Conservation (phyloP, 2,113 vertebrate species). For the Columbina picui region DNA sequence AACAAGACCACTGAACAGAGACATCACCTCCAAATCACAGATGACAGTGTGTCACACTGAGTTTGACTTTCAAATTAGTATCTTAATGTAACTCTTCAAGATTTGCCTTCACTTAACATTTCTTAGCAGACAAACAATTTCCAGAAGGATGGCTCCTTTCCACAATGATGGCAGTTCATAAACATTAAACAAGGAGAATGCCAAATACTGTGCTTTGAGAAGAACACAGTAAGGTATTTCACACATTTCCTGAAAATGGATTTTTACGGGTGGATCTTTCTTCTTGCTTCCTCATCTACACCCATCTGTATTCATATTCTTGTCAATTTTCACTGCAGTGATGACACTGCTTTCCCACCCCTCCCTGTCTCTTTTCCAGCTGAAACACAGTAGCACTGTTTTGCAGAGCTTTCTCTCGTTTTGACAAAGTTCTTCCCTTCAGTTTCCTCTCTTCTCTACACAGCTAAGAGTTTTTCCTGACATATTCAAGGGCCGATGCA, state of each 20-base stretch:
- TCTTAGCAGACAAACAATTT: not conserved
- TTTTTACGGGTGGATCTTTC: not conserved
- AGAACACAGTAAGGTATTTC: not conserved
- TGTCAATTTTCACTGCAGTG: not conserved
- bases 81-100: not conserved
- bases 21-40: not conserved
- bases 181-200: not conserved
- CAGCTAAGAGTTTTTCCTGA: not conserved
- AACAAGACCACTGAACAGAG: not conserved
- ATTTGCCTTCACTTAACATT: not conserved
- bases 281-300: not conserved
- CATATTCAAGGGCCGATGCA: not conserved
- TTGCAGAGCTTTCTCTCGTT: not conserved
- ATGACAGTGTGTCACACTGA: not conserved
- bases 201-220: rapidly evolving
- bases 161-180: not conserved
- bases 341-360: not conserved
- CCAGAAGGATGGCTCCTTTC: not conserved
- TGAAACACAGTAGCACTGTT: not conserved
- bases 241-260: not conserved
- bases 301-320: not conserved
- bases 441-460: not conserved
- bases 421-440: not conserved
- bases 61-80: not conserved
- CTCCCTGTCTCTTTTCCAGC: not conserved